Conservation (phyloP, 2,113 vertebrate species). For the Menura novaehollandiae region DNA sequence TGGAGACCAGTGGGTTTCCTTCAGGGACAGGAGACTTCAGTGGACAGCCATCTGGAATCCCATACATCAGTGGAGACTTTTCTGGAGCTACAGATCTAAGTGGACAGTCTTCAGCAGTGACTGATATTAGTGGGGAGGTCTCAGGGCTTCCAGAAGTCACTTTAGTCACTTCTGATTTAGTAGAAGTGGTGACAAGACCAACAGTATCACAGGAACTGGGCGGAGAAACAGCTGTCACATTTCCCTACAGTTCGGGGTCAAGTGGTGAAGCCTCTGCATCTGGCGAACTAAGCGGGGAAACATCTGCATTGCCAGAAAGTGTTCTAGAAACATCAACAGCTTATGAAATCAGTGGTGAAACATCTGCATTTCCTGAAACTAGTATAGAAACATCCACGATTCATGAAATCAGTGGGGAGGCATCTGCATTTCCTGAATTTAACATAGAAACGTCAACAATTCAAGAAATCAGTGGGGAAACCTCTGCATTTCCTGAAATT, state of each 20-base stretch:
- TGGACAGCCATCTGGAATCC: conserved; percentile 63
- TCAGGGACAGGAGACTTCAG: conserved; percentile 69
- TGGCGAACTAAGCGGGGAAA: conserved; percentile 58
- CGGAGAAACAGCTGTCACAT: conserved; percentile 59
- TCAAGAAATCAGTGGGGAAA: conserved; percentile 61
- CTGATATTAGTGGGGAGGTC: conserved; percentile 64
- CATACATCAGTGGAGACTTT: conserved; percentile 62
- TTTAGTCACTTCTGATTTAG: conserved; percentile 69
- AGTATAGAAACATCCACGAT: conserved; percentile 42
- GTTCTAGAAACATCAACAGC: conserved; percentile 52
- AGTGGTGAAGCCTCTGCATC: conserved; percentile 62
- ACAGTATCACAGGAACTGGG: conserved; percentile 72
- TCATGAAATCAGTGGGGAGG: conserved; percentile 50
- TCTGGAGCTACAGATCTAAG: conserved; percentile 68
- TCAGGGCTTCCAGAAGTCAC: conserved; percentile 74
- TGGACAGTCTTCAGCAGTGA: conserved; percentile 29
- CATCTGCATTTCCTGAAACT: conserved; percentile 58
- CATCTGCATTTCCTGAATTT: conserved; percentile 53
- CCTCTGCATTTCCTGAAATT: conserved; percentile 13
- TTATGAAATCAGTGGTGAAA: conserved; percentile 66
- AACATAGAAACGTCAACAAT: conserved; percentile 56
- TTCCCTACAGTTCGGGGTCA: conserved; percentile 56
- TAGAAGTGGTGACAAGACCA: conserved; percentile 70
- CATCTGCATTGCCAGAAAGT: conserved; percentile 58
- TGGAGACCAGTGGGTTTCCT: conserved; percentile 57